Conservation (phyloP, 92 coral and sea anemone species). For the Meandrina meandrites region DNA sequence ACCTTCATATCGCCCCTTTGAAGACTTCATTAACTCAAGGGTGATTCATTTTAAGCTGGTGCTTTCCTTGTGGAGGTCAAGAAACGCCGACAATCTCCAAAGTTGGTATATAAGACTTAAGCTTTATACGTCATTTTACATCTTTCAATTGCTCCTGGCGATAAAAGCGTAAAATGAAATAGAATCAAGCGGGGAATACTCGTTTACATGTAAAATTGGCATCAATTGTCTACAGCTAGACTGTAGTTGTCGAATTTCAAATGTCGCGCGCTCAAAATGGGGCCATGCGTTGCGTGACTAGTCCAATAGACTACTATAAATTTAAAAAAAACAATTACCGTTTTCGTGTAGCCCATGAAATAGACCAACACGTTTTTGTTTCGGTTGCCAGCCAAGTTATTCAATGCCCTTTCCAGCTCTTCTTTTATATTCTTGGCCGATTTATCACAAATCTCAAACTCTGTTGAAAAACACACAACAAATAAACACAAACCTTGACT, state of each 20-base stretch:
- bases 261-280: too few relatives aligned
- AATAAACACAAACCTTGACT: background rate
- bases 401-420: conserved; percentile 28
- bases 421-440: conserved; percentile 17
- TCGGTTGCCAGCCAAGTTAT: conserved; percentile 19
- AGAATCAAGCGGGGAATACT: background rate
- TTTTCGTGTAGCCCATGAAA: conserved; percentile 66
- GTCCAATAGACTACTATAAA: too few relatives aligned
- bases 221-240: too few relatives aligned
- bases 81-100: background rate
- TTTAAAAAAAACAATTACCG: conserved; percentile 23
- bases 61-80: background rate
- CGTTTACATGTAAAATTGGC: too few relatives aligned
- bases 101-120: too few relatives aligned
- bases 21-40: background rate
- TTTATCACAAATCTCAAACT: conserved; percentile 27
- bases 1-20: background rate
- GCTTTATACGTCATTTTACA: background rate
- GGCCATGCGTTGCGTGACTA: too few relatives aligned
- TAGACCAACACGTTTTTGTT: conserved; percentile 65
- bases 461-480: conserved; percentile 20
- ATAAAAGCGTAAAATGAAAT: background rate
- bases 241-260: too few relatives aligned
- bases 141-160: background rate
- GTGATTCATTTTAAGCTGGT: background rate